Conservation (phyloP, 2,113 vertebrate genomes). For the Motacilla alba region DNA sequence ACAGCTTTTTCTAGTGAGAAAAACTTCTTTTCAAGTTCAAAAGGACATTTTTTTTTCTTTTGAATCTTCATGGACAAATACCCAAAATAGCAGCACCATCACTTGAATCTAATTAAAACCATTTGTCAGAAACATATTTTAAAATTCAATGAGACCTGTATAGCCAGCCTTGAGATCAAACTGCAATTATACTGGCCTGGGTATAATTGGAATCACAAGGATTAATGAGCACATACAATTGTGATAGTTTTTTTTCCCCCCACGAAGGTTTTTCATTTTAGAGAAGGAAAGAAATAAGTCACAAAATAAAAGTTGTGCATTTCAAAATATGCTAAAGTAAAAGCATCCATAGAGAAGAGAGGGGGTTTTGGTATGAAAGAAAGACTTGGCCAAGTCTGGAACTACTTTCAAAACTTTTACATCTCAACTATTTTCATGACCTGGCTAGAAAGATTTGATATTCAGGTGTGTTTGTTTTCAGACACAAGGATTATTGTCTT, state of each 20-base stretch:
- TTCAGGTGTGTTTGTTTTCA: neutral
- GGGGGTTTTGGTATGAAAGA: neutral
- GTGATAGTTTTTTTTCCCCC: neutral
- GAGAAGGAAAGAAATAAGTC: neutral
- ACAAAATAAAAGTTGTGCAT: neutral
- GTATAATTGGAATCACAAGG: constrained; percentile 29
- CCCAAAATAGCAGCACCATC: neutral
- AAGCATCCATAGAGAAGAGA: neutral
- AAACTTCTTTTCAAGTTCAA: neutral
- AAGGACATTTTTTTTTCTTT: neutral
- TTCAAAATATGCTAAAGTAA: neutral
- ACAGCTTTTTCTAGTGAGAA: neutral
- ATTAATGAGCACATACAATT: constrained; percentile 22
- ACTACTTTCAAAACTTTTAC: neutral
- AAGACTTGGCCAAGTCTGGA: neutral
- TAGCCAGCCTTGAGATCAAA: constrained; percentile 24
- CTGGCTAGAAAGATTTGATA: neutral
- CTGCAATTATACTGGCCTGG: constrained; percentile 16
- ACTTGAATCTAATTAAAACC: constrained; percentile 46
- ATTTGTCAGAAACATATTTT: constrained; percentile 48
- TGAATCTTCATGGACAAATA: neutral
- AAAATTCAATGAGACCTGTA: constrained; percentile 36
- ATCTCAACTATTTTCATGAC: neutral
- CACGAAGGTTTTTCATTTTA: constrained; percentile 3
- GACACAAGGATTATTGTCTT: neutral